Evolutionary conservation across 2,888 invertebrate species (phyloP).

Genomic region (Noctua fimbriata): DNA sequence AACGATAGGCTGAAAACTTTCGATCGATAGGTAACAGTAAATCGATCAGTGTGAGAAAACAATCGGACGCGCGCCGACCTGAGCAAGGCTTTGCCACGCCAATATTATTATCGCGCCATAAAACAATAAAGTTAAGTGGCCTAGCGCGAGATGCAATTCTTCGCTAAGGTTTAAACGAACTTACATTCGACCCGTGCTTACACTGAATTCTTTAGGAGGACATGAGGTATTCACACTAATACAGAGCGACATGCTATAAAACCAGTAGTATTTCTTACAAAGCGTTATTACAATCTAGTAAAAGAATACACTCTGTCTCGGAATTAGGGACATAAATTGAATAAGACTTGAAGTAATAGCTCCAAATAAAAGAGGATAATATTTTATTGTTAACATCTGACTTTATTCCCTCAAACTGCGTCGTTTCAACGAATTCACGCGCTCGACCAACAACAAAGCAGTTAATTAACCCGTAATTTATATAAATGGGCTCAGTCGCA

Average conservation of each 20-base stretch:
- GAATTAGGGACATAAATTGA: constrained; percentile 49
- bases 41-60: constrained; percentile 83
- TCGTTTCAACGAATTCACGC: constrained; percentile 82
- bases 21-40: constrained; percentile 66
- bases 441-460: constrained; percentile 82
- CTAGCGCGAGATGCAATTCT: constrained; percentile 60
- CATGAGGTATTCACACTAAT: constrained; percentile 45
- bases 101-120: constrained; percentile 81
- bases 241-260: constrained; percentile 41
- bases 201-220: constrained; percentile 50
- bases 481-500: constrained; percentile 83
- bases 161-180: constrained; percentile 53
- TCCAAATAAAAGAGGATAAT: constrained; percentile 70
- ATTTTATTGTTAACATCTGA: constrained; percentile 77
- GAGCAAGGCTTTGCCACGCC: constrained; percentile 73
- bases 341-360: constrained; percentile 45
- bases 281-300: constrained; percentile 41
- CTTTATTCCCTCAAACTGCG: constrained; percentile 76
- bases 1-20: constrained; percentile 37
- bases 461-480: constrained; percentile 87
- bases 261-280: constrained; percentile 47
- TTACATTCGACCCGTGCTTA: constrained; percentile 45
- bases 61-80: constrained; percentile 71
- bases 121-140: constrained; percentile 79
- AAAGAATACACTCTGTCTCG: constrained; percentile 19